Conservation (phyloP, 2,113 vertebrate genomes). For the Vulpes ferrilata region DNA sequence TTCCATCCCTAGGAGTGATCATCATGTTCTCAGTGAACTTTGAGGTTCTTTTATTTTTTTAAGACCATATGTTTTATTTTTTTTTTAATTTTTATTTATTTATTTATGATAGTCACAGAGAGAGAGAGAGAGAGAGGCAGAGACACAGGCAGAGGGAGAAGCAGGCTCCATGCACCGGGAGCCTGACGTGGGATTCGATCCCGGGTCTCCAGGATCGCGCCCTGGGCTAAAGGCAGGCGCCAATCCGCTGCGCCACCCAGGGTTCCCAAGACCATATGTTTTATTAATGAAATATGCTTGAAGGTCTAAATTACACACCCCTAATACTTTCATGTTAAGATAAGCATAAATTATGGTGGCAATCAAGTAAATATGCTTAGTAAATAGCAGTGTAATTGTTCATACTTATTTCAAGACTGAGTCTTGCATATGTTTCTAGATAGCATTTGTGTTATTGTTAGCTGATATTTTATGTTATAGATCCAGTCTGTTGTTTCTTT, state of each 20-base stretch:
- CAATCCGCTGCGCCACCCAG: too few species aligned
- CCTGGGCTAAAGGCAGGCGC: too few species aligned
- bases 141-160: too few species aligned
- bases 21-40: background rate
- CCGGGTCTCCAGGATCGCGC: too few species aligned
- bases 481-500: background rate
- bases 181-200: too few species aligned
- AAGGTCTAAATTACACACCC: background rate
- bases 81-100: too few species aligned
- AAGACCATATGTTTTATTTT: background rate
- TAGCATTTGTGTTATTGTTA: background rate
- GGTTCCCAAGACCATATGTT: background rate
- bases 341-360: background rate
- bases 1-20: background rate
- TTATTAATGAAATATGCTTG: background rate
- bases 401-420: background rate
- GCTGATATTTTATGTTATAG: background rate
- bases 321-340: background rate
- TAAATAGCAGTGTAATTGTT: background rate
- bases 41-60: background rate
- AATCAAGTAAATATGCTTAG: background rate
- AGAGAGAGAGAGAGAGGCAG: too few species aligned
- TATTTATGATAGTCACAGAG: too few species aligned
- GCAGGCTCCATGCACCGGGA: too few species aligned
- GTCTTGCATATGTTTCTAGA: background rate